Base-by-base conservation (phyloP, 1,140 invertebrate species). In the Papilio helenus region DNA sequence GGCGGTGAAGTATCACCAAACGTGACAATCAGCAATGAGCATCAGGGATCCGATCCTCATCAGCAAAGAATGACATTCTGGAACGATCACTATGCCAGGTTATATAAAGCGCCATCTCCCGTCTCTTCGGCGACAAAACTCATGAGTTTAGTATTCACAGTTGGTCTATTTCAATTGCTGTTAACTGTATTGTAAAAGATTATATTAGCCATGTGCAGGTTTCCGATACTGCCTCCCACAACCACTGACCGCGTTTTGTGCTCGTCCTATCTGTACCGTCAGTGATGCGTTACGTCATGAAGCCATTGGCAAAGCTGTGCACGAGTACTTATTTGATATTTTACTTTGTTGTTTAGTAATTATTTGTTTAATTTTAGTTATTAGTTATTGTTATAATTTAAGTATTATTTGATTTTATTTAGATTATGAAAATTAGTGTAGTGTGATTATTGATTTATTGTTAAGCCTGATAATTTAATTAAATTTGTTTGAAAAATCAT, bases 11-110 rank as follows among this genome's bases (percentile, higher is more conserved):
- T 81, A 14, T 42, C 78, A 2, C 39, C 76, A 5, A 80, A 82
- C 1, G 16, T 85, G 3, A 81, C 80, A 8, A 16, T 85, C 8
- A 82, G 72, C 16, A 79, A 79, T 16, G 88, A 90, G 79, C 76
- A 84, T 46, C 29, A 51, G 0, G 74, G 83, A 18, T 58, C 49
- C 7, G 85, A 89, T 78, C 81, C 88, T 0, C 86, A 89, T 49
- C 65, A 81, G 16, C 84, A 87, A 26, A 84, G 84, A 42, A 88
- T 88, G 72, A 80, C 78, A 5, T 89, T 89, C 79, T 91, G 89
- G 90, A 81, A 88, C 23, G 80, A 80, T 12, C 76, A 89, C 8
- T 88, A 87, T 49, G 26, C 71, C 1, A 80, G 65, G 61, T 83
- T 84, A 46, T 90, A 91, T 68, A 42, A 77, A 20, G 76, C 85